A percentile compares a stretch with the other conserved stretches of the same genome.
Conservation (phyloP, 2,888 invertebrate species). For the Pollenia amentaria region DNA sequence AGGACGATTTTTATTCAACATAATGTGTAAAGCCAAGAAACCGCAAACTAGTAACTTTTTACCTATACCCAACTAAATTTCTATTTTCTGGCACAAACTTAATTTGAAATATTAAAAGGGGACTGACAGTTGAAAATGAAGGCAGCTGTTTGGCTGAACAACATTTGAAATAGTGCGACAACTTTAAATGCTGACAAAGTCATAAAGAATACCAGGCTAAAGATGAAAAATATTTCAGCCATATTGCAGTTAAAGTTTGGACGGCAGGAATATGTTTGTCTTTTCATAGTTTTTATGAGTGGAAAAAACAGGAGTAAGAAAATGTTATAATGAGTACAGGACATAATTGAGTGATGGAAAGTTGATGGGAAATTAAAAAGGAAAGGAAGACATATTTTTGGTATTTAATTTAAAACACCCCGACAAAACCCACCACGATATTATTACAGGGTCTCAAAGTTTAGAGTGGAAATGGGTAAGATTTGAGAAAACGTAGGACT, state of each 20-base stretch:
- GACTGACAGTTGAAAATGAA: conserved; percentile 10
- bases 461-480: too few relatives aligned
- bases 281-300: not conserved
- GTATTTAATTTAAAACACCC: not conserved
- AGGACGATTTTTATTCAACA: conserved; percentile 32
- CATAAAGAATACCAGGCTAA: conserved; percentile 20
- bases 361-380: not conserved
- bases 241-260: conserved; percentile 43
- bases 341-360: not conserved
- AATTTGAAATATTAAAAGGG: conserved; percentile 39
- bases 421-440: too few relatives aligned
- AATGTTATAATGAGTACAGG: not conserved
- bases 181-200: conserved; percentile 65
- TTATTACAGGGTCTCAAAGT: too few relatives aligned
- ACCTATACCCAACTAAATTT: conserved; percentile 33
- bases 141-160: conserved; percentile 24
- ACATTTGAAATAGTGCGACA: conserved; percentile 56
- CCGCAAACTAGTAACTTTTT: conserved; percentile 34
- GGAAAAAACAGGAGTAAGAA: not conserved
- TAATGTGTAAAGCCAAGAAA: conserved; percentile 31
- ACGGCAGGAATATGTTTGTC: conserved; percentile 1
- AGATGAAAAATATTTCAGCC: conserved; percentile 30
- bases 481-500: too few relatives aligned
- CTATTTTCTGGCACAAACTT: not conserved
- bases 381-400: too few relatives aligned